Evolutionary conservation across 2,797 vertebrate genomes (phyloP).

Genomic region (Anguilla marmorata): DNA sequence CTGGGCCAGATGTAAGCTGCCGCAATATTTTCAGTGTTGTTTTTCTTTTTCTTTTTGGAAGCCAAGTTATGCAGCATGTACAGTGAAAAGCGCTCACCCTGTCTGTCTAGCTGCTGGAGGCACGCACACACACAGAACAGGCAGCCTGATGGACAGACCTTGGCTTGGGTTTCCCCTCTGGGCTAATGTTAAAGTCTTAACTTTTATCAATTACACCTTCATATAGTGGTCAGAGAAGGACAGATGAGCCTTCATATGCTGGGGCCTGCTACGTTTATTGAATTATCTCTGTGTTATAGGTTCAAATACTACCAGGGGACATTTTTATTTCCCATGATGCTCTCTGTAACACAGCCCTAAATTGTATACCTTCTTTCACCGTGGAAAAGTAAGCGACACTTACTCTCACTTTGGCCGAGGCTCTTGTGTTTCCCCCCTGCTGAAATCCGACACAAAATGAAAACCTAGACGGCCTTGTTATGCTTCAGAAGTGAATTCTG

Average conservation of each 20-base stretch:
- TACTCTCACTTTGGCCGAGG: no score
- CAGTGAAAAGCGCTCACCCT: neutral
- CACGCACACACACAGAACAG: neutral
- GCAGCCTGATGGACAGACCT: neutral
- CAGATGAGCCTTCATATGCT: neutral
- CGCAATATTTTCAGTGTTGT: neutral
- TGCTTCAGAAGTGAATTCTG: no score
- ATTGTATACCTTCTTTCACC: neutral
- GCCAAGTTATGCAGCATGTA: neutral
- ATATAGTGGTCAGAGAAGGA: neutral
- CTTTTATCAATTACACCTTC: neutral
- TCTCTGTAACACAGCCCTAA: neutral
- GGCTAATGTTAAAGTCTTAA: neutral
- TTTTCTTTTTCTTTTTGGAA: neutral
- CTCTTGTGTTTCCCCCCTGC: no score
- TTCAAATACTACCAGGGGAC: neutral
- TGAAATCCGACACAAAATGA: no score
- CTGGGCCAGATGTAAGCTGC: neutral
- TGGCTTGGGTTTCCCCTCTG: neutral
- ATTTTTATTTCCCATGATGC: neutral
- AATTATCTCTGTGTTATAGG: neutral
- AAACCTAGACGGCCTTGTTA: no score
- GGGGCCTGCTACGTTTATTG: neutral
- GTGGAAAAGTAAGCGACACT: neutral
- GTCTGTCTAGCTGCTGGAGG: neutral